Conservation (phyloP, 2,113 vertebrate species). For the Progne subis region DNA sequence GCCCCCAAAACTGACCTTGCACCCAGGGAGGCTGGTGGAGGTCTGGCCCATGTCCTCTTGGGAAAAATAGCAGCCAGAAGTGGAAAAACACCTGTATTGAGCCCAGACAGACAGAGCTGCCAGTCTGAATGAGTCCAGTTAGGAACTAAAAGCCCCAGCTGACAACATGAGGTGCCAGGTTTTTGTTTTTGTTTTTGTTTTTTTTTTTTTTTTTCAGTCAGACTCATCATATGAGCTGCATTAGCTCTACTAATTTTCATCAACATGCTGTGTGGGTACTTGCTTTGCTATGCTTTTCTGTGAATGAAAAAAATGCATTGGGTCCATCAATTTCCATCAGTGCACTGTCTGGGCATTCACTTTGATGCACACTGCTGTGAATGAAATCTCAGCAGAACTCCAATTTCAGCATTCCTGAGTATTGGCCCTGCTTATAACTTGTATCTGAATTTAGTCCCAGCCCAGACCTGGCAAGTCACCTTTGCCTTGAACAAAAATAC, state of each 20-base stretch:
- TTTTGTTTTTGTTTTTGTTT: background rate
- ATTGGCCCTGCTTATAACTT: background rate
- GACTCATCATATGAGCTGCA: background rate
- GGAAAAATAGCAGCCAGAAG: background rate
- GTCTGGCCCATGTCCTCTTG: background rate
- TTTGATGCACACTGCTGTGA: background rate
- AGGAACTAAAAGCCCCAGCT: background rate
- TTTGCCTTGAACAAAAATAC: background rate
- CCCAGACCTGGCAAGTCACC: background rate
- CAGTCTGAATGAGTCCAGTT: background rate
- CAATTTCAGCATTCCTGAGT: background rate
- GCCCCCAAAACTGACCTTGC: background rate
- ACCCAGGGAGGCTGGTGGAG: background rate
- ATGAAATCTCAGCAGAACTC: background rate
- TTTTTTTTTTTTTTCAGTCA: background rate
- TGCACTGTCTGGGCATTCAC: background rate
- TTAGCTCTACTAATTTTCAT: background rate
- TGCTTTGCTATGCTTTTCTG: background rate
- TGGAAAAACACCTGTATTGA: conserved; percentile 29
- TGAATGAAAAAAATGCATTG: background rate
- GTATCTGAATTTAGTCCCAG: background rate
- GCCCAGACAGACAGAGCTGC: background rate
- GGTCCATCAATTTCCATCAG: background rate
- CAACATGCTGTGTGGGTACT: background rate
- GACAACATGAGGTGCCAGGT: background rate